Conservation (phyloP, 2,113 vertebrate genomes). For the Chroicocephalus ridibundus region DNA sequence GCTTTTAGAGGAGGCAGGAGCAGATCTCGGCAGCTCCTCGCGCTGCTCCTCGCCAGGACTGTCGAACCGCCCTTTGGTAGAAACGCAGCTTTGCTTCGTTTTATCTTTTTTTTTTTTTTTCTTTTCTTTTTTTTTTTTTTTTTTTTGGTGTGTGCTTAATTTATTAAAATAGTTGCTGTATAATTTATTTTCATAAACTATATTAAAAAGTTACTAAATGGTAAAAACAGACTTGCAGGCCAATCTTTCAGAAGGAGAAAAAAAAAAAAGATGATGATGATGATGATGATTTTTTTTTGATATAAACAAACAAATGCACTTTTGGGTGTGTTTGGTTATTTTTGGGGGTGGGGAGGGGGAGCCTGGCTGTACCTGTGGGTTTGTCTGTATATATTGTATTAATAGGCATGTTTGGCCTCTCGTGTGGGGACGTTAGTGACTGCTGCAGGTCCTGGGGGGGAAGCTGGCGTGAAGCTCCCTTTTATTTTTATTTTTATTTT, state of each 20-base stretch:
- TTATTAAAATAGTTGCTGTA: conserved; percentile 78
- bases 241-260: conserved; percentile 61
- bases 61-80: background rate
- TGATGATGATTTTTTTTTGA: conserved; percentile 21
- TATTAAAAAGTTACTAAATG: conserved; percentile 70
- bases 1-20: background rate
- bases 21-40: background rate
- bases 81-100: background rate
- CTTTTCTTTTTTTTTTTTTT: background rate
- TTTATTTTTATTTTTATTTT: conserved; percentile 11
- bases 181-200: conserved; percentile 80
- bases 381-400: conserved; percentile 76
- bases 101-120: background rate
- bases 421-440: conserved; percentile 53
- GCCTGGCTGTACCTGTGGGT: conserved; percentile 56
- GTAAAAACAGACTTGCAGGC: conserved; percentile 71
- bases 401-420: conserved; percentile 67
- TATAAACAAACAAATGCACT: conserved; percentile 73
- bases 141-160: conserved; percentile 65
- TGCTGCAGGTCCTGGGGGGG: conserved; percentile 70
- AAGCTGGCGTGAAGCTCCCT: conserved; percentile 47
- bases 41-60: background rate
- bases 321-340: conserved; percentile 73
- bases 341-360: conserved; percentile 48
- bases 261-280: background rate